phyloP scores from a whole-genome alignment of 2,113 vertebrate genomes.

The Arizona elegans region DNA sequence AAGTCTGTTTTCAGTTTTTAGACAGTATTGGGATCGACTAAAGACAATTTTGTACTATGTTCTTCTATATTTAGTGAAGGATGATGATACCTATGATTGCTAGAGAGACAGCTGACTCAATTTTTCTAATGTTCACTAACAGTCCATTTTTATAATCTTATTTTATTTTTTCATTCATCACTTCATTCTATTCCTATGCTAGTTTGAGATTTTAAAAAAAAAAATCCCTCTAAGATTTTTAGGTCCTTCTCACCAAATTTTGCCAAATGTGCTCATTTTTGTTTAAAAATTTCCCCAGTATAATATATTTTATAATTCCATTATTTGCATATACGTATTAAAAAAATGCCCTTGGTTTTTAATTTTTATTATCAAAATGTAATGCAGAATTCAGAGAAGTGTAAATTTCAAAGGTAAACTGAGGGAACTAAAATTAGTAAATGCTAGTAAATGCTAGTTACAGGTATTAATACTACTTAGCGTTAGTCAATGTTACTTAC shows the following conservation, averaged over 20 bases:
- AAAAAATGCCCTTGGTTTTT: not conserved
- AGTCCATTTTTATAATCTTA: not conserved
- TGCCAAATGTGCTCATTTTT: not conserved
- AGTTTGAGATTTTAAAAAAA: not conserved
- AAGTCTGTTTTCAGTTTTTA: not conserved
- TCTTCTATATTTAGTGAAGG: not conserved
- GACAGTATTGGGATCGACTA: not conserved
- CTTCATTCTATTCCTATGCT: not conserved
- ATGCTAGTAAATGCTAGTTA: not conserved
- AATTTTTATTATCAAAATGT: not conserved
- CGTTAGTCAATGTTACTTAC: no score
- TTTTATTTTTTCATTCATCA: not conserved
- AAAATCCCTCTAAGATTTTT: not conserved
- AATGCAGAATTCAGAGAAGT: not conserved
- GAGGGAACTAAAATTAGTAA: not conserved
- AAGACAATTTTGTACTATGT: not conserved
- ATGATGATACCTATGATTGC: not conserved
- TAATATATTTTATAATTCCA: not conserved
- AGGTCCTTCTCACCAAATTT: not conserved
- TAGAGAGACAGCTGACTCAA: not conserved
- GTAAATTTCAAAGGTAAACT: not conserved
- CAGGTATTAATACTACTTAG: no score
- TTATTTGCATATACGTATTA: not conserved
- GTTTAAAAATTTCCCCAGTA: not conserved
- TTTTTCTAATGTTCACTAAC: not conserved